Conservation (phyloP, 2,888 invertebrate species). For the Microchrysa polita region DNA sequence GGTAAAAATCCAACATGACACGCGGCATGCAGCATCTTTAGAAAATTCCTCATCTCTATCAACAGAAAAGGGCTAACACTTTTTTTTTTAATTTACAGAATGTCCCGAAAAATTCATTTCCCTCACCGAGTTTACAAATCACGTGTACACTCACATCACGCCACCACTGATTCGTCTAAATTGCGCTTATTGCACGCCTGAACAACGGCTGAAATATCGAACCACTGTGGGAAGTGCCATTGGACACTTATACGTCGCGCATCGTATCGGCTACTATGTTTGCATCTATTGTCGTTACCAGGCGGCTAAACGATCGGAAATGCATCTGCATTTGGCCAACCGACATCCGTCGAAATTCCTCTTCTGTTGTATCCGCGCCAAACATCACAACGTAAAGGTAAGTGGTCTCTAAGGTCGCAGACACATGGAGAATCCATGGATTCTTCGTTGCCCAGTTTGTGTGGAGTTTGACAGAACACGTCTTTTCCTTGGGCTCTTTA, state of each 20-base stretch:
- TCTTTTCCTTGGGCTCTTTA: too few relatives aligned
- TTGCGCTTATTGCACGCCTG: slow-evolving; percentile 3
- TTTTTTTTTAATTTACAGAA: slow-evolving; percentile 43
- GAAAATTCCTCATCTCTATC: too few relatives aligned
- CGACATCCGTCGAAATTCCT: slow-evolving; percentile 63
- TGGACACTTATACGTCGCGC: slow-evolving; percentile 62
- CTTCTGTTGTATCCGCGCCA: slow-evolving; percentile 58
- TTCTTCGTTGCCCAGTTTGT: too few relatives aligned
- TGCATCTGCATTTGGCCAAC: slow-evolving; percentile 64
- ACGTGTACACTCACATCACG: slow-evolving; percentile 29
- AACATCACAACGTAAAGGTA: neutral
- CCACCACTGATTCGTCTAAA: slow-evolving; percentile 1
- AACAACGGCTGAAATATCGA: slow-evolving; percentile 8
- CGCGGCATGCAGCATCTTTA: too few relatives aligned
- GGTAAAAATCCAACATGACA: too few relatives aligned
- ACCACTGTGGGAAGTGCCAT: slow-evolving; percentile 17
- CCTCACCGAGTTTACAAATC: slow-evolving; percentile 42
- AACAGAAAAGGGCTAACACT: too few relatives aligned
- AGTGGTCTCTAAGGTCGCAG: neutral
- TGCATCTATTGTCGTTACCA: slow-evolving; percentile 67
- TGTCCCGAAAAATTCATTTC: slow-evolving; percentile 45
- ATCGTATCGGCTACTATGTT: slow-evolving; percentile 64
- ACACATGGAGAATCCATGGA: too few relatives aligned
- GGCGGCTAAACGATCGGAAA: slow-evolving; percentile 58
- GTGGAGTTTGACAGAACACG: too few relatives aligned